Conservation (phyloP, 2,888 invertebrate genomes). For the Brachyptera risi region DNA sequence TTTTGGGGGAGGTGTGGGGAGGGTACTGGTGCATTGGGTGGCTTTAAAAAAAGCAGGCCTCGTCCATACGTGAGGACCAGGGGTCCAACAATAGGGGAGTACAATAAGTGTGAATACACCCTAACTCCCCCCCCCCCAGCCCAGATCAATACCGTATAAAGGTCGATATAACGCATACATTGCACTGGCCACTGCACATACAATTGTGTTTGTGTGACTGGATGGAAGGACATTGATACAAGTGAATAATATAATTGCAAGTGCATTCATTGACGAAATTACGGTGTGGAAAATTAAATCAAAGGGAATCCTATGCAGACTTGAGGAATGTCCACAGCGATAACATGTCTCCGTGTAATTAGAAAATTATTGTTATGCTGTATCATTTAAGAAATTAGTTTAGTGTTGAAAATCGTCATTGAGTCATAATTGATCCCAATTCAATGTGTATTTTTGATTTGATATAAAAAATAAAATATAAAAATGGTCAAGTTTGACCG, state of each 20-base stretch:
- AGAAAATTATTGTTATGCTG: no score
- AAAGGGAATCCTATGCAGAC: no score
- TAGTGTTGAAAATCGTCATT: no score
- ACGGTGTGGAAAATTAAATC: no score
- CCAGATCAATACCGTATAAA: constrained; percentile 8
- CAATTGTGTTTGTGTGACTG: background rate
- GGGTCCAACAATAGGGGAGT: background rate
- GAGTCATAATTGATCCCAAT: no score
- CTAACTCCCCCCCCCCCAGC: no score
- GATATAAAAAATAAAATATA: no score
- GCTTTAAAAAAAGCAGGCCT: background rate
- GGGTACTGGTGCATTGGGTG: background rate
- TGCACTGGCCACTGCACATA: background rate
- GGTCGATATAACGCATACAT: background rate
- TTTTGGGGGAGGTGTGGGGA: background rate
- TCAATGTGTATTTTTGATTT: no score
- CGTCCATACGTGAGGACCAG: background rate
- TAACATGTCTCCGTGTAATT: no score
- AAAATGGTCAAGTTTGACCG: no score
- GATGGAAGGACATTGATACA: background rate
- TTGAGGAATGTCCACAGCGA: no score
- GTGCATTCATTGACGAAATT: background rate
- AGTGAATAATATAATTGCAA: background rate
- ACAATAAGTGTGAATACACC: constrained; percentile 1
- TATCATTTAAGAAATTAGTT: no score